These are phyloP conservation scores for Paragorgia papillata DNA, from an alignment of 92 coral and sea anemone genomes.

Conservation along the genomic window DNA sequence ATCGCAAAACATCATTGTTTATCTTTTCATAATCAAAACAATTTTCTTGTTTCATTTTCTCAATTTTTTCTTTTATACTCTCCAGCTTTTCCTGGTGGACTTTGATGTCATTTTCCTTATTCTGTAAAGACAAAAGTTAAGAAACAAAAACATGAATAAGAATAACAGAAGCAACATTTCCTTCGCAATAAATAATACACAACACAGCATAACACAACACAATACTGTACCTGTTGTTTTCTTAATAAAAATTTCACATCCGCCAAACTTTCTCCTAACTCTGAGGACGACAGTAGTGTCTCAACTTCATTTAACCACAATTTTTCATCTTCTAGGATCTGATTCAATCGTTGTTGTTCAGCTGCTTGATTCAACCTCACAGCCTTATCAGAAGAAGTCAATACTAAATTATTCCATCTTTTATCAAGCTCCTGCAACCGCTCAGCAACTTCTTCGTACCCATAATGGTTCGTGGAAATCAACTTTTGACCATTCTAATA, in stretches of 20 bases:
- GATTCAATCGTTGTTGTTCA: conserved; percentile 77
- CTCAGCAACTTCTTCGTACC: conserved; percentile 67
- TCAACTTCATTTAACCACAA: conserved; percentile 91
- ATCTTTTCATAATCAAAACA: conserved; percentile 14
- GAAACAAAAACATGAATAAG: background rate
- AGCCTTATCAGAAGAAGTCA: conserved; percentile 77
- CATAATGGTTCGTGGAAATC: conserved; percentile 72
- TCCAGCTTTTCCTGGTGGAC: conserved; percentile 11
- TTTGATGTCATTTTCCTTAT: conserved; percentile 23
- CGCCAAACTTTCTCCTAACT: conserved; percentile 81
- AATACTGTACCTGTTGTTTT: conserved; percentile 68
- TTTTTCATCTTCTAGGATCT: conserved; percentile 72
- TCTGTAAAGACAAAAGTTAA: background rate
- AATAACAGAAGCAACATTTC: too few relatives aligned
- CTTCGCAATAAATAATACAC: too few relatives aligned
- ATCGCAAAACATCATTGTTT: conserved; percentile 4
- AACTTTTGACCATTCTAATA: conserved; percentile 73
- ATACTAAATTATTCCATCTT: conserved; percentile 69
- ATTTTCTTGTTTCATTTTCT: background rate
- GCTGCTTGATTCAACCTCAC: conserved; percentile 79
- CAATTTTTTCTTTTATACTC: background rate
- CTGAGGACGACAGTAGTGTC: conserved; percentile 80
- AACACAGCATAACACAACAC: too few relatives aligned
- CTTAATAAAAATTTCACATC: conserved; percentile 88
- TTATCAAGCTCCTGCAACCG: conserved; percentile 64